These are phyloP conservation scores for Phoronis australis DNA, from an alignment of 2,888 invertebrate genomes.

Conservation along the genomic window DNA sequence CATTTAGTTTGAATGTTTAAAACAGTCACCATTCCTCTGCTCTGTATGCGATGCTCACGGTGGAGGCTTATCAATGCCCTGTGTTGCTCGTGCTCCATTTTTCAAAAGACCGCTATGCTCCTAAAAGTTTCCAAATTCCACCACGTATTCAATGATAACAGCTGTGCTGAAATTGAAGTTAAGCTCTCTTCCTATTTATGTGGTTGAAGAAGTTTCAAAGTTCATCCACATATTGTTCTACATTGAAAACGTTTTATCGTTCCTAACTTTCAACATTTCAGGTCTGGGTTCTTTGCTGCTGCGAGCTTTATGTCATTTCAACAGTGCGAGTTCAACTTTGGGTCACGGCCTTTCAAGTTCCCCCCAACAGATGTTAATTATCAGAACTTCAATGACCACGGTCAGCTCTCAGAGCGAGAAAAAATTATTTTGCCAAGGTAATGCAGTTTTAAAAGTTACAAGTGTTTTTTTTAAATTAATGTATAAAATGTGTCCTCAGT, in stretches of 20 bases:
- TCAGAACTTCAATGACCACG: conserved; percentile 72
- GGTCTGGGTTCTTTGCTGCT: conserved; percentile 85
- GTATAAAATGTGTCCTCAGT: too few relatives aligned
- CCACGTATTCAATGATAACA: too few relatives aligned
- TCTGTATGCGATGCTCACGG: too few relatives aligned
- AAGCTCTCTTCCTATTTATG: too few relatives aligned
- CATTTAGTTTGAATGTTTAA: too few relatives aligned
- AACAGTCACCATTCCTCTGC: too few relatives aligned
- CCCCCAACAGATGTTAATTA: conserved; percentile 67
- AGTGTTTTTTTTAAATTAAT: conserved; percentile 1
- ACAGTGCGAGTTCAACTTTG: conserved; percentile 90
- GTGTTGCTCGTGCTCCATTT: too few relatives aligned
- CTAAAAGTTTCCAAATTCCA: too few relatives aligned
- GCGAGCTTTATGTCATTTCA: conserved; percentile 97
- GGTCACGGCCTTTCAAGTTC: conserved; percentile 70
- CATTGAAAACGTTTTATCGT: neutral
- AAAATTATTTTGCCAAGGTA: conserved; percentile 75
- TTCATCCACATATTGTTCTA: neutral
- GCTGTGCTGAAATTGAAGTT: too few relatives aligned
- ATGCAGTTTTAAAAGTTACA: too few relatives aligned
- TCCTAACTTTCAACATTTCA: conserved; percentile 41
- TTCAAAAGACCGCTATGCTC: too few relatives aligned
- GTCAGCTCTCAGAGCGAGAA: conserved; percentile 68
- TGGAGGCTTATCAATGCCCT: too few relatives aligned
- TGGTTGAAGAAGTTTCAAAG: neutral